Percentiles rank a stretch among this genome's conserved stretches.
phyloP scores from a whole-genome alignment of 1,140 invertebrate species.

The Zaprionus vittiger region DNA sequence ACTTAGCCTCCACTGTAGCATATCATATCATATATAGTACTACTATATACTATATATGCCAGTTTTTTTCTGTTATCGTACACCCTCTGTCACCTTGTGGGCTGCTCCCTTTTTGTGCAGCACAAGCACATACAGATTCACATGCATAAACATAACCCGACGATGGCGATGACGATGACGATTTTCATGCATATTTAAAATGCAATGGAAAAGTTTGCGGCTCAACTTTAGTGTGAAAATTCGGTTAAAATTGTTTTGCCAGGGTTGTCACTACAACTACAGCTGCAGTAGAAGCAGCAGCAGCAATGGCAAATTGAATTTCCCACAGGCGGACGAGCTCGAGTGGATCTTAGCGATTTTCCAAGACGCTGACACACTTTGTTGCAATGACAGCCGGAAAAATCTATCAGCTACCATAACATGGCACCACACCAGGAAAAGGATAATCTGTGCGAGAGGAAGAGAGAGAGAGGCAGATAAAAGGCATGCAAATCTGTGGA shows the following conservation, averaged over 20 bases:
- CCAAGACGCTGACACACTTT: not conserved
- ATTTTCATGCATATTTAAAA: slow-evolving; percentile 9
- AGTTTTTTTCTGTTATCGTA: not conserved
- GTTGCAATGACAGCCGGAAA: not conserved
- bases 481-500: not conserved
- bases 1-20: not conserved
- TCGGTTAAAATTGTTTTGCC: slow-evolving; percentile 6
- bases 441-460: not conserved
- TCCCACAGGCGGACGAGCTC: not conserved
- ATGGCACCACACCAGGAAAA: not conserved
- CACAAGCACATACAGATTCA: not conserved
- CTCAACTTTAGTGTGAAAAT: slow-evolving; percentile 2
- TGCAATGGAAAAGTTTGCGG: slow-evolving; percentile 1
- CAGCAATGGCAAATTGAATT: not conserved
- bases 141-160: slow-evolving; percentile 5
- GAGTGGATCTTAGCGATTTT: not conserved
- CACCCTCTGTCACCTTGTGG: not conserved
- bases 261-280: not conserved
- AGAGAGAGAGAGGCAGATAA: not conserved
- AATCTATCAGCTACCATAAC: not conserved
- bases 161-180: not conserved
- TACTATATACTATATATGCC: not conserved
- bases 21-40: not conserved
- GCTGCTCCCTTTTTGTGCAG: not conserved
- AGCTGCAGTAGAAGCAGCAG: not conserved